These are phyloP conservation scores for Caretta caretta DNA, from an alignment of 2,113 vertebrate species.

Conservation along the genomic window DNA sequence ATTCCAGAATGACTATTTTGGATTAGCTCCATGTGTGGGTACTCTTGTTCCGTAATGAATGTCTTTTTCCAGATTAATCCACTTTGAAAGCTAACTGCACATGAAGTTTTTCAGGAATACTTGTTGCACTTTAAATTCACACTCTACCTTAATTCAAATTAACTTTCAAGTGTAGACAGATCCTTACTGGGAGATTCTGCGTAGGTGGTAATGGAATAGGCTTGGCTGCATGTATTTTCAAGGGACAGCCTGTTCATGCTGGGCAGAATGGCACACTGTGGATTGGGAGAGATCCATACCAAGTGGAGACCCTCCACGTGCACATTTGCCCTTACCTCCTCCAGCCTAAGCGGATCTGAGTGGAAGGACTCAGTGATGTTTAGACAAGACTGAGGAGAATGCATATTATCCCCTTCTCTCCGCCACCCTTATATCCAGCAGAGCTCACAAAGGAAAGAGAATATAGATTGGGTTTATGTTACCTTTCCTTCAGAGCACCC, in stretches of 20 bases:
- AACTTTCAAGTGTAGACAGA: neutral
- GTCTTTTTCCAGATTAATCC: neutral
- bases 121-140: neutral
- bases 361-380: neutral
- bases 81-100: neutral
- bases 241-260: neutral
- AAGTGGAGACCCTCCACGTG: neutral
- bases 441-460: neutral
- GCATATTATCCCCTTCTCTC: neutral
- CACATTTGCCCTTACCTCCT: neutral
- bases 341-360: neutral
- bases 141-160: neutral
- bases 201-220: neutral
- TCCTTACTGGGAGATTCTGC: neutral
- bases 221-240: neutral
- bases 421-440: neutral
- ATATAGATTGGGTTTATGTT: neutral
- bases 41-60: neutral
- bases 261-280: accelerated
- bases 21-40: neutral
- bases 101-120: neutral
- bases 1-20: neutral
- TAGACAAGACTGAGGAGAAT: neutral
- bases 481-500: neutral
- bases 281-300: neutral